Percentiles rank a stretch among this genome's conserved stretches.
These are phyloP conservation scores for Xiphophorus maculatus DNA, from an alignment of 2,113 vertebrate genomes.

Conservation along the genomic window DNA sequence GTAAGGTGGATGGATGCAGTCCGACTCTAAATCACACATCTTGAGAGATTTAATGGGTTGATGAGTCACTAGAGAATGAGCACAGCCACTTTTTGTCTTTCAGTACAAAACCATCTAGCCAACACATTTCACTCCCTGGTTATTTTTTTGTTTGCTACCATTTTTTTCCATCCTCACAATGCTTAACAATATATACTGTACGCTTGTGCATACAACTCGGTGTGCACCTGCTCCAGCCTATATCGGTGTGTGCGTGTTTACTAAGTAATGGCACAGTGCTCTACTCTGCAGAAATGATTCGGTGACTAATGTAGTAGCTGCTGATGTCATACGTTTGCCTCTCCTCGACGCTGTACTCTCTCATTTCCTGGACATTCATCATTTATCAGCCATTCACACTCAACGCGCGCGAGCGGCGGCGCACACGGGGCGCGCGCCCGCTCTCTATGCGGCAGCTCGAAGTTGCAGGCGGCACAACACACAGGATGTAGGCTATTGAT, in stretches of 20 bases:
- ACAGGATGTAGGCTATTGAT: slow-evolving; percentile 36
- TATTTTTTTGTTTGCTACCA: slow-evolving; percentile 18
- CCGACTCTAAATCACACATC: slow-evolving; percentile 65
- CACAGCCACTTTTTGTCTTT: slow-evolving; percentile 33
- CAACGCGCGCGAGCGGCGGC: not conserved
- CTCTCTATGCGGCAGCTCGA: slow-evolving; percentile 15
- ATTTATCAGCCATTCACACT: slow-evolving; percentile 61
- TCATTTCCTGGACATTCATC: slow-evolving; percentile 66
- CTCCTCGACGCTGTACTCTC: slow-evolving; percentile 44
- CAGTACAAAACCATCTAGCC: slow-evolving; percentile 18
- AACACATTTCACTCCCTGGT: slow-evolving; percentile 12
- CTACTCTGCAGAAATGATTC: slow-evolving; percentile 47
- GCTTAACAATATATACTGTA: not conserved
- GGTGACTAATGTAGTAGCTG: slow-evolving; percentile 64
- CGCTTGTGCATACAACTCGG: not conserved
- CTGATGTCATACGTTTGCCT: slow-evolving; percentile 65
- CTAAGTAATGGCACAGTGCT: slow-evolving; percentile 46
- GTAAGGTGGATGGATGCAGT: slow-evolving; percentile 56
- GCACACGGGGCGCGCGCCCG: not conserved
- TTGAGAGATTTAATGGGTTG: slow-evolving; percentile 61
- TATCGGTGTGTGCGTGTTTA: not conserved
- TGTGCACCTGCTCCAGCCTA: not conserved
- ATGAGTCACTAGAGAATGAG: slow-evolving; percentile 69
- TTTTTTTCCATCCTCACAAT: slow-evolving; percentile 7
- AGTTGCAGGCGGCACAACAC: slow-evolving; percentile 20